Conservation (phyloP, 2,888 invertebrate genomes). For the Platycnemis pennipes region DNA sequence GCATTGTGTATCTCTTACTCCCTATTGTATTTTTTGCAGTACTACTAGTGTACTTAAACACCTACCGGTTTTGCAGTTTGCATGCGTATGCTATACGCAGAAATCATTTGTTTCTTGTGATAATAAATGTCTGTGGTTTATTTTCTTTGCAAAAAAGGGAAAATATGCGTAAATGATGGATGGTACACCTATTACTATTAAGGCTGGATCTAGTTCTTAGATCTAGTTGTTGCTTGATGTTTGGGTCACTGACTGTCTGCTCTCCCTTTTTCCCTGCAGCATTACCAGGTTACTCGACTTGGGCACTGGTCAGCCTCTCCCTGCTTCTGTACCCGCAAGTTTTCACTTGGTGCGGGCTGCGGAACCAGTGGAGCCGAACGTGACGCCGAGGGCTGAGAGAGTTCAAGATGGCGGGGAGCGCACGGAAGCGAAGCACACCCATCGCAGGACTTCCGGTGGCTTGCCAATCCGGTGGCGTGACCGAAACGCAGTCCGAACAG, state of each 20-base stretch:
- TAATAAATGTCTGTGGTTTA: no score
- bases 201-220: no score
- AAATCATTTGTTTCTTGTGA: no score
- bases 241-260: background rate
- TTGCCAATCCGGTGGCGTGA: background rate
- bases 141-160: no score
- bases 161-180: no score
- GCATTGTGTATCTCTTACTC: no score
- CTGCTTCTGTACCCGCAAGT: background rate
- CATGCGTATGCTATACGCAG: no score
- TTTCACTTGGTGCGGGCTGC: background rate
- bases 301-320: background rate
- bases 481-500: background rate
- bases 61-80: no score
- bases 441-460: background rate
- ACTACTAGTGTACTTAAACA: no score
- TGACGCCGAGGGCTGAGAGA: background rate
- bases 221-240: no score
- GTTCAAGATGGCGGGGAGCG: background rate
- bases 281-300: background rate
- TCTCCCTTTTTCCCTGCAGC: background rate
- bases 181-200: no score
- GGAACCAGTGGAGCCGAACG: background rate
- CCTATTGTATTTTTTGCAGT: no score
- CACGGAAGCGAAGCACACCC: background rate